Evolutionary conservation across 2,888 invertebrate genomes (phyloP).

Genomic region (Sussaba pulchella): DNA sequence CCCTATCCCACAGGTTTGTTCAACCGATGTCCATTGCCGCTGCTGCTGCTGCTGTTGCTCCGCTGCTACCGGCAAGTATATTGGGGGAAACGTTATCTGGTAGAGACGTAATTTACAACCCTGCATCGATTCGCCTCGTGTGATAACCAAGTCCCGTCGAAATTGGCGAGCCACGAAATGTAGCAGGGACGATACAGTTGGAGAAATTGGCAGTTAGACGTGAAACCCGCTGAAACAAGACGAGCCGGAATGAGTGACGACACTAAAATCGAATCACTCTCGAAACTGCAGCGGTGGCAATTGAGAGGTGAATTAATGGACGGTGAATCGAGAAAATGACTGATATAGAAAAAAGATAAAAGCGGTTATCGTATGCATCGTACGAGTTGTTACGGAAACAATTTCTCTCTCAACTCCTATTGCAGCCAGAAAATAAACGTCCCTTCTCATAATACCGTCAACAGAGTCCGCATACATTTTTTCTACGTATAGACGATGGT

Average conservation of each 20-base stretch:
- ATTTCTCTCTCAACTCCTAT: too few relatives aligned
- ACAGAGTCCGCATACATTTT: too few relatives aligned
- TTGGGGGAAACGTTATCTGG: conserved; percentile 73
- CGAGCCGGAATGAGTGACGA: neutral
- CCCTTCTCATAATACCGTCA: too few relatives aligned
- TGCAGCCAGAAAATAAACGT: too few relatives aligned
- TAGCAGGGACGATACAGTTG: conserved; percentile 23
- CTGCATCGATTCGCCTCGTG: conserved; percentile 35
- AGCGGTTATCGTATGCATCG: too few relatives aligned
- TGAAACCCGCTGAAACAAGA: conserved; percentile 21
- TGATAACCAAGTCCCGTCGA: conserved; percentile 21
- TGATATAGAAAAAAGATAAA: too few relatives aligned
- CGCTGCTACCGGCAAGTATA: conserved; percentile 68
- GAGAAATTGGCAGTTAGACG: conserved; percentile 37
- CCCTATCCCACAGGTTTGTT: conserved; percentile 46
- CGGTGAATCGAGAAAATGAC: neutral
- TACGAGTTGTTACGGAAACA: too few relatives aligned
- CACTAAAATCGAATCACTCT: conserved; percentile 15
- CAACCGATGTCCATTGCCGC: conserved; percentile 52
- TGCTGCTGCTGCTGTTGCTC: conserved; percentile 58
- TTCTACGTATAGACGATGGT: too few relatives aligned
- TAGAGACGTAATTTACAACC: conserved; percentile 77
- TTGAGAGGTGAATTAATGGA: neutral
- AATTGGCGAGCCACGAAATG: neutral
- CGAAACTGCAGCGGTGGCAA: conserved; percentile 1